Percentiles rank a stretch among this genome's conserved stretches.
These are phyloP conservation scores for Halisarca cf. caerulea DNA, from an alignment of 37 sponge, comb jelly and placozoan species.

Conservation along the genomic window DNA sequence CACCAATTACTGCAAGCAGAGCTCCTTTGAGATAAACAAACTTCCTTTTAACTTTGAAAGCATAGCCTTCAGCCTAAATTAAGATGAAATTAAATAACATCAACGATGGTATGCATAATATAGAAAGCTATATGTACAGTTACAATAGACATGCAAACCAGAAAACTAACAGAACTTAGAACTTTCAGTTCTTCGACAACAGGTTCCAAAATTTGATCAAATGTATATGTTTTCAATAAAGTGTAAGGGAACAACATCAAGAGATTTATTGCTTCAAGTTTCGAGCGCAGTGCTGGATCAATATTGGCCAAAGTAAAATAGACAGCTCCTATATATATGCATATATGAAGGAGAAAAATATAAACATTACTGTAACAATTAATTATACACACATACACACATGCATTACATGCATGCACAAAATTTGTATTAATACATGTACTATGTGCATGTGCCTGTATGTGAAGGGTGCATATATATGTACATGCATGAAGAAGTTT, in stretches of 20 bases:
- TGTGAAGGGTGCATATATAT: too few relatives aligned
- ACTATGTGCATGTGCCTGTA: too few relatives aligned
- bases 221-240: conserved; percentile 27
- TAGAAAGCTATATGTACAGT: too few relatives aligned
- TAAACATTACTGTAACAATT: too few relatives aligned
- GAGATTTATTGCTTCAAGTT: conserved; percentile 28
- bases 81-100: too few relatives aligned
- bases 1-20: conserved; percentile 49
- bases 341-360: too few relatives aligned
- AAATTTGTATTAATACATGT: too few relatives aligned
- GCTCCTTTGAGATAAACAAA: conserved; percentile 18
- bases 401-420: too few relatives aligned
- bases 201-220: conserved; percentile 31
- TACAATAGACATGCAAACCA: too few relatives aligned
- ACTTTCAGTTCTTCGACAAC: conserved; percentile 39
- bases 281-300: conserved; percentile 30
- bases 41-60: neutral
- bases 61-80: conserved; percentile 19
- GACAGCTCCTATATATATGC: neutral
- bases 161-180: conserved; percentile 2
- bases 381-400: too few relatives aligned
- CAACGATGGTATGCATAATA: too few relatives aligned
- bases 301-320: conserved; percentile 41
- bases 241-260: conserved; percentile 13
- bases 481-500: too few relatives aligned